phyloP scores from a whole-genome alignment of 2,888 invertebrate species.

The Aelia acuminata region DNA sequence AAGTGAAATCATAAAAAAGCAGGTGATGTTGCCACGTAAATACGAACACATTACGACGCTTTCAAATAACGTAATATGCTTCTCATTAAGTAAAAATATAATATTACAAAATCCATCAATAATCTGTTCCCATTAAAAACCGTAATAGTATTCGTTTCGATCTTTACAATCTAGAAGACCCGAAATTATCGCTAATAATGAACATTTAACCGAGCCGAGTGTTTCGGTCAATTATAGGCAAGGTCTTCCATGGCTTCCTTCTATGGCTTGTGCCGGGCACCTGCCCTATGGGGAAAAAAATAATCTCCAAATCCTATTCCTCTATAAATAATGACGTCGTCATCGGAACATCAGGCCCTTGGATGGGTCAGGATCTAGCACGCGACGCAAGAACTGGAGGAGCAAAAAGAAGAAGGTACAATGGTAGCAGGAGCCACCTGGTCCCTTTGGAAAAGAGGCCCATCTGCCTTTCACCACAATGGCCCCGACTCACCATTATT shows the following conservation, averaged over 20 bases:
- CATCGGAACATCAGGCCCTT: not conserved
- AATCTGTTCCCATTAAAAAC: not conserved
- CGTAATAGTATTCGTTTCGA: not conserved
- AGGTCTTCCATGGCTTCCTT: not conserved
- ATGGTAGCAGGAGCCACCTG: constrained; percentile 4
- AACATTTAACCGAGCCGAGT: not conserved
- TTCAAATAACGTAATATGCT: not conserved
- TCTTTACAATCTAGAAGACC: not conserved
- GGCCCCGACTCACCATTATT: not conserved
- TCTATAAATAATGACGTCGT: constrained; percentile 22
- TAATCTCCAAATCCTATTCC: not conserved
- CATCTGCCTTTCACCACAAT: constrained; percentile 40
- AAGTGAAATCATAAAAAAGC: not conserved
- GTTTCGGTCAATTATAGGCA: constrained; percentile 7
- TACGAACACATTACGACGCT: not conserved
- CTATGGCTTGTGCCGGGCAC: not conserved
- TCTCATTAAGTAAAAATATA: not conserved
- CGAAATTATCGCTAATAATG: constrained; percentile 21
- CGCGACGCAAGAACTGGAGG: constrained; percentile 24
- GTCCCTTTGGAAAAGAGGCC: not conserved
- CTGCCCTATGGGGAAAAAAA: constrained; percentile 4
- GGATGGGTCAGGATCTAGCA: not conserved
- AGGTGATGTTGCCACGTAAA: not conserved
- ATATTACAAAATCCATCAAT: not conserved
- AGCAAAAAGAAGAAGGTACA: constrained; percentile 17